These are phyloP conservation scores for Polypedilum vanderplanki DNA, from an alignment of 1,140 invertebrate species.

Conservation along the genomic window DNA sequence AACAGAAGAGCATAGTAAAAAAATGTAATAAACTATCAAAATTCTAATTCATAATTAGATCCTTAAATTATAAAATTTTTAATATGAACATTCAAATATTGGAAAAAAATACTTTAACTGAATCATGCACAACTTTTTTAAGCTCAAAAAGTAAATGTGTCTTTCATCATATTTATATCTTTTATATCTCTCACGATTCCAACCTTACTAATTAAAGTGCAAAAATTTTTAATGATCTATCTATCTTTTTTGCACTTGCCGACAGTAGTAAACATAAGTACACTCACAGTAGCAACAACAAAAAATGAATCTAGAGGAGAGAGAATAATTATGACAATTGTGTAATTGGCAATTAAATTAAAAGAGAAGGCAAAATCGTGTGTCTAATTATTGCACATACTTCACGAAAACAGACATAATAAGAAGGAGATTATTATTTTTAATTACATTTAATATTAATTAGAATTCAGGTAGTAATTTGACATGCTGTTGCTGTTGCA, in stretches of 20 bases:
- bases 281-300: no score
- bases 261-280: neutral
- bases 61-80: no score
- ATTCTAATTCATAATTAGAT: no score
- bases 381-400: neutral
- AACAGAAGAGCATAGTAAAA: no score
- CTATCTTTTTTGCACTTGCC: neutral
- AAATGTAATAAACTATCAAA: no score
- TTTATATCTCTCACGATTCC: no score
- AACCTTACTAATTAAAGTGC: neutral
- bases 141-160: no score
- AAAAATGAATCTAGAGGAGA: neutral
- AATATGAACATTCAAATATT: no score
- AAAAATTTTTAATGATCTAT: conserved; percentile 8
- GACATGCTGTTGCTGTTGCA: no score
- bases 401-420: neutral
- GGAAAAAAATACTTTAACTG: no score
- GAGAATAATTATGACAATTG: conserved; percentile 14
- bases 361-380: neutral
- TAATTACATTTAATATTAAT: neutral
- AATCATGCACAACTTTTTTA: no score
- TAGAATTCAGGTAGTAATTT: neutral
- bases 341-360: conserved; percentile 14
- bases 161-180: no score
- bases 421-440: neutral